A percentile compares a stretch with the other conserved stretches of the same genome.
Evolutionary conservation across 2,797 vertebrate genomes (phyloP).

Genomic region (Acipenser oxyrinchus): DNA sequence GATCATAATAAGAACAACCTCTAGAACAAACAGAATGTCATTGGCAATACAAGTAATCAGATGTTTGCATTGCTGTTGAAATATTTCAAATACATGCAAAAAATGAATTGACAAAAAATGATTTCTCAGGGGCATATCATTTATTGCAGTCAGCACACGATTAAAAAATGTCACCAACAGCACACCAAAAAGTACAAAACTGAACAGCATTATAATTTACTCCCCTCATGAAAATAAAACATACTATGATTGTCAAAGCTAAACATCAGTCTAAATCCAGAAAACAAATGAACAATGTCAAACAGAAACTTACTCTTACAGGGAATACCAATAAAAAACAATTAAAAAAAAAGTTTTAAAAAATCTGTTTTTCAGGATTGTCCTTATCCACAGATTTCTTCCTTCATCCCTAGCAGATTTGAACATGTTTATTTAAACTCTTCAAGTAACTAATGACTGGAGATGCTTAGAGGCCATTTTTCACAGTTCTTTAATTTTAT

Average conservation of each 20-base stretch:
- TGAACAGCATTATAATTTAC: slow-evolving; percentile 99
- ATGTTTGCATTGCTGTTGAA: too few species aligned
- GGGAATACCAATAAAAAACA: slow-evolving; percentile 60
- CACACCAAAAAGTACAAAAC: slow-evolving; percentile 99
- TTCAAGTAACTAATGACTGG: slow-evolving; percentile 95
- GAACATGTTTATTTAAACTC: slow-evolving; percentile 42
- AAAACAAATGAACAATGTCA: slow-evolving; percentile 65
- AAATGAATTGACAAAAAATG: slow-evolving; percentile 12
- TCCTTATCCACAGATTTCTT: slow-evolving; percentile 64
- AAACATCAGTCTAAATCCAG: slow-evolving; percentile 91
- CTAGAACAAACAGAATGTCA: too few species aligned
- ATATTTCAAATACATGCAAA: too few species aligned
- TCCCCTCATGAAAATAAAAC: slow-evolving; percentile 96
- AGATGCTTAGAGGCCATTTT: slow-evolving; percentile 76
- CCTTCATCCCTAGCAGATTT: slow-evolving; percentile 14
- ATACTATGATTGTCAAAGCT: slow-evolving; percentile 99
- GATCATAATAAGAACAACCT: too few species aligned
- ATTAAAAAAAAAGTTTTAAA: slow-evolving; percentile 52
- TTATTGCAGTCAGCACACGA: slow-evolving; percentile 99
- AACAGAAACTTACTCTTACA: slow-evolving; percentile 50
- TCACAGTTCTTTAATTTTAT: slow-evolving; percentile 79
- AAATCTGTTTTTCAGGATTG: slow-evolving; percentile 88
- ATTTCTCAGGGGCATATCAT: slow-evolving; percentile 89
- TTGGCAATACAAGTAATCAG: too few species aligned
- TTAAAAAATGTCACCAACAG: slow-evolving; percentile 99